Percentiles rank a stretch among this genome's conserved stretches.
Conservation (phyloP, 2,797 vertebrate genomes). For the Eulemur albifrons region DNA sequence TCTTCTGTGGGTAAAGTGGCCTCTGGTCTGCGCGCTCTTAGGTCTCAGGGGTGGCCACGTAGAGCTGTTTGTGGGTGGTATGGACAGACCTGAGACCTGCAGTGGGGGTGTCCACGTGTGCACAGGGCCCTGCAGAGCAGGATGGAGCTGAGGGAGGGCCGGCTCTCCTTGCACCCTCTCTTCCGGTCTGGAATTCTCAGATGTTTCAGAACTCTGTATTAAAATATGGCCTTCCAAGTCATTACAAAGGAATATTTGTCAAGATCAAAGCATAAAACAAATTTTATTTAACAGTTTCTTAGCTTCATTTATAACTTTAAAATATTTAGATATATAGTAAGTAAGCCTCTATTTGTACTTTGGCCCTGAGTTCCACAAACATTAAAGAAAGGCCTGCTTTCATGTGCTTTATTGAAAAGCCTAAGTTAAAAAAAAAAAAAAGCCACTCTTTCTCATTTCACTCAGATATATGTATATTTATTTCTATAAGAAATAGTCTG, state of each 20-base stretch:
- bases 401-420: background rate
- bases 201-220: background rate
- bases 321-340: background rate
- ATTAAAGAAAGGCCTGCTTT: background rate
- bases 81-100: background rate
- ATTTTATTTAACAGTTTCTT: background rate
- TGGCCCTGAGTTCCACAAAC: background rate
- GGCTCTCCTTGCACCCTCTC: rapidly evolving
- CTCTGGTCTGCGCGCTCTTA: background rate
- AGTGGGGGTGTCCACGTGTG: too few relatives aligned
- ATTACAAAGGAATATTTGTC: background rate
- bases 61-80: background rate
- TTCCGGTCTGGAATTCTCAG: background rate
- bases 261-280: conserved; percentile 27
- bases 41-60: background rate
- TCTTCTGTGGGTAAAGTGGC: background rate
- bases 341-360: background rate
- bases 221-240: background rate
- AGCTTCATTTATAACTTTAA: background rate
- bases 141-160: background rate
- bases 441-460: background rate
- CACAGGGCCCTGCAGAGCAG: background rate
- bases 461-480: background rate
- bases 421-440: background rate
- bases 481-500: background rate